A percentile compares a stretch with the other conserved stretches of the same genome.
Conservation (phyloP, 23 tunicate species). For the Trididemnum clinides region DNA sequence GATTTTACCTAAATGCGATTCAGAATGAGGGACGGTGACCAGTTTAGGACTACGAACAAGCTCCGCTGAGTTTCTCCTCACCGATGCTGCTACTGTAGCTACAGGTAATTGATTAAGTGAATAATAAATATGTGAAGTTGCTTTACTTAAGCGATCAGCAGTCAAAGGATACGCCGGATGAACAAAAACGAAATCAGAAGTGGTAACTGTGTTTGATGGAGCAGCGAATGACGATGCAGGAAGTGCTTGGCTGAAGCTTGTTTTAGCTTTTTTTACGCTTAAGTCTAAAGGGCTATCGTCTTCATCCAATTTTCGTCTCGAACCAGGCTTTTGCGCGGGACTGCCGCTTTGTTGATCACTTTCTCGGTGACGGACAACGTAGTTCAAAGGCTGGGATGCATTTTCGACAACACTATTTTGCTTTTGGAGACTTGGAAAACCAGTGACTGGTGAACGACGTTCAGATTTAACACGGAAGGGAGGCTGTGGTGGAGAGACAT, state of each 20-base stretch:
- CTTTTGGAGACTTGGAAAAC: slow-evolving; percentile 13
- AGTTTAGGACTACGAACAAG: not conserved
- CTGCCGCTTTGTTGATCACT: not conserved
- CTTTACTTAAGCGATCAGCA: not conserved
- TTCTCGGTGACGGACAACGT: not conserved
- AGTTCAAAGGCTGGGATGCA: not conserved
- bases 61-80: not conserved
- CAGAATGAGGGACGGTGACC: not conserved
- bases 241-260: not conserved
- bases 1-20: too few species aligned
- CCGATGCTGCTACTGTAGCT: not conserved
- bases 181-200: not conserved
- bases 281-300: slow-evolving; percentile 45
- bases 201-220: not conserved
- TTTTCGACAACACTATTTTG: not conserved
- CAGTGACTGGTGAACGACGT: not conserved
- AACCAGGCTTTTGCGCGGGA: not conserved
- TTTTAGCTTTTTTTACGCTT: slow-evolving; percentile 20
- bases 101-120: not conserved
- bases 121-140: not conserved
- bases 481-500: not conserved
- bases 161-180: not conserved
- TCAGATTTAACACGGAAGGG: not conserved
- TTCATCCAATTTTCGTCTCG: not conserved
- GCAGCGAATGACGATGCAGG: not conserved